Base-by-base conservation (phyloP, 2,797 vertebrate species). In the Odontamblyopus lacepedii region DNA sequence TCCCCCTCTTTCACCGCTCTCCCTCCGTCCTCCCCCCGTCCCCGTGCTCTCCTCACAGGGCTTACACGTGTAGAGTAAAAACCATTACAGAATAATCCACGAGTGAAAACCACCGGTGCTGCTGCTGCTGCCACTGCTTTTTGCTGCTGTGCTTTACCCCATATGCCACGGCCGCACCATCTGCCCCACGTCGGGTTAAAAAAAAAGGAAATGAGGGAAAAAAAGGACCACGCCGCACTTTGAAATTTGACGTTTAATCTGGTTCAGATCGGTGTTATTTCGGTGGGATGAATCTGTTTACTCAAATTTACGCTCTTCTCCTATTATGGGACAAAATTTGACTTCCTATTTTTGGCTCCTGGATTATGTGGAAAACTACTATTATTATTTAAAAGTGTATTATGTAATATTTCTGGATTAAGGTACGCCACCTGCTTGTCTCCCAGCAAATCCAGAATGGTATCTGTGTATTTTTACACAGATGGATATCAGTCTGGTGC, bases 61-160 rank as follows among this genome's bases (percentile, higher is more conserved):
- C 82, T 92, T 89, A 89, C 71, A 79, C 75, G 82, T 84, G 84
- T 83, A 38, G 9, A 88, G 84, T 82, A 88, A 83, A 86, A 83
- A 86, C 84, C 80, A 92, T 89, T 89, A 89, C 69, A 79, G 74
- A 90, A 80, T 92, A 92, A 92, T 92, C 89, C 89, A 89, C 78
- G 48, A 71, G 69, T 74, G 74, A 72, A 89, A 85, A 91, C 86
- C 88, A 85, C 79, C 74, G 76, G 83, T 83, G 84, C 79, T 63
- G 57, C 57, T 83, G 84, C 79, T 63, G 57, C 57, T 38, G 61
- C 32, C 78, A 71, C 75, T 80, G 83, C 85, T 79, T 80, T 79
- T 80, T 78, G 83, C 80, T 72, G 83, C 87, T 88, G 70, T 73
- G 80, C 83, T 77, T 85, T 78, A 83, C 82, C 85, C 80, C 76